Evolutionary conservation across 2,113 vertebrate genomes (phyloP), one percentile per base, ranked within the genome.

Genomic region (Amazona guildingii): DNA sequence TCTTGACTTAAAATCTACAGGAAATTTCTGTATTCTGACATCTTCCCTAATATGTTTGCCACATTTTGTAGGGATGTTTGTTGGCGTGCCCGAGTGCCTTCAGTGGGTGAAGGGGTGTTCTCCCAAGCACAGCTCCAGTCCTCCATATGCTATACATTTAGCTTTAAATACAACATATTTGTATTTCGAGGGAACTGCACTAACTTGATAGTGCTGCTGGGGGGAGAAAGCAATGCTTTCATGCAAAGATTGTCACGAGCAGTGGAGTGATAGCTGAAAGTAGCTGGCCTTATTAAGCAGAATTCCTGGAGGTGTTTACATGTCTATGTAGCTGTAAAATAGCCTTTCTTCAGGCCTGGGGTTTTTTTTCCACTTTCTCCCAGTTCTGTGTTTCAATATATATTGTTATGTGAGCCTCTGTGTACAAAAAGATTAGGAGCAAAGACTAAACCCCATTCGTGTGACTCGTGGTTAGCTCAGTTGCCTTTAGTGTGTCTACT

Each of bases 241-340:
- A 75, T 72, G 83, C 73, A 72, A 52, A 96, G 85, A 83, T 39
- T 93, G 83, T 96, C 86, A 84, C 2, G 2, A 77, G 79, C 35
- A 0, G 1, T 74, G 94, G 43, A 88, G 73, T 75, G 76, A 90
- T 82, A 92, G 83, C 86, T 94, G 79, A 61, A 95, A 86, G 90
- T 80, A 55, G 73, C 66, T 92, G 92, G 37, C 88, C 92, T 95
- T 94, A 96, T 90, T 95, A 96, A 93, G 61, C 70, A 86, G 46
- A 93, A 86, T 69, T 95, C 88, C 83, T 92, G 86, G 83, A 88
- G 88, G 86, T 96, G 88, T 88, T 95, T 94, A 86, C 33, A 46
- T 79, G 70, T 86, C 66, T 84, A 0, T 69, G 44, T 77, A 80
- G 86, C 90, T 94, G 57, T 88, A 72, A 88, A 94, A 93, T 86